A percentile compares a stretch with the other conserved stretches of the same genome.
phyloP scores from a whole-genome alignment of 2,888 invertebrate genomes.

The Adelognathus sp. region DNA sequence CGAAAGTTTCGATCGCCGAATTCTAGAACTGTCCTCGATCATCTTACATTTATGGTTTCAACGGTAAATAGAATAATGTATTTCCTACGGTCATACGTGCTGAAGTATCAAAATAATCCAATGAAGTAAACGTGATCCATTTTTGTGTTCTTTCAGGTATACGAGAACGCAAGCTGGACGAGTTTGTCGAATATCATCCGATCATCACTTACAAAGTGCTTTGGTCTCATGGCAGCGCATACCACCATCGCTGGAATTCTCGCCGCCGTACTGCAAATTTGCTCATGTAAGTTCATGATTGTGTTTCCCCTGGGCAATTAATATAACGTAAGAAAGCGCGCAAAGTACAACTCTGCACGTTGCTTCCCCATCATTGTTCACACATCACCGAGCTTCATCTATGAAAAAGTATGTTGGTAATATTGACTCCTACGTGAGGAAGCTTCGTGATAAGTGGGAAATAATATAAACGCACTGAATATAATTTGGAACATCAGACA shows the following conservation, averaged over 20 bases:
- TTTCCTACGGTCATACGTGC: too few species aligned
- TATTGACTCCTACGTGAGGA: too few species aligned
- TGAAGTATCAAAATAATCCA: not conserved
- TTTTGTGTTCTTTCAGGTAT: constrained; percentile 22
- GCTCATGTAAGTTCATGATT: constrained; percentile 74
- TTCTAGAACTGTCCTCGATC: not conserved
- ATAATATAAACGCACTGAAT: too few species aligned
- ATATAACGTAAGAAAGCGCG: too few species aligned
- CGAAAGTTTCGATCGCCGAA: not conserved
- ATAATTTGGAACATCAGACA: too few species aligned
- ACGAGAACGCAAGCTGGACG: not conserved
- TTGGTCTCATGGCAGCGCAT: constrained; percentile 77
- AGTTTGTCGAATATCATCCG: not conserved
- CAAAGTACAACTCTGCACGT: too few species aligned
- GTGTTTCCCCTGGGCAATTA: too few species aligned
- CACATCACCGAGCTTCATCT: too few species aligned
- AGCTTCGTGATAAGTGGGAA: too few species aligned
- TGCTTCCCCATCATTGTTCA: too few species aligned
- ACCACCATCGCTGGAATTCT: constrained; percentile 75
- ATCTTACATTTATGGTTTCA: not conserved
- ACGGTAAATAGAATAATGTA: too few species aligned
- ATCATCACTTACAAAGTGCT: constrained; percentile 27
- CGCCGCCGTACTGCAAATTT: constrained; percentile 75
- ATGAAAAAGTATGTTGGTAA: too few species aligned
- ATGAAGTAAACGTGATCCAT: not conserved